Base-by-base conservation (phyloP, 92 coral and sea anemone species). In the Ricordea florida region DNA sequence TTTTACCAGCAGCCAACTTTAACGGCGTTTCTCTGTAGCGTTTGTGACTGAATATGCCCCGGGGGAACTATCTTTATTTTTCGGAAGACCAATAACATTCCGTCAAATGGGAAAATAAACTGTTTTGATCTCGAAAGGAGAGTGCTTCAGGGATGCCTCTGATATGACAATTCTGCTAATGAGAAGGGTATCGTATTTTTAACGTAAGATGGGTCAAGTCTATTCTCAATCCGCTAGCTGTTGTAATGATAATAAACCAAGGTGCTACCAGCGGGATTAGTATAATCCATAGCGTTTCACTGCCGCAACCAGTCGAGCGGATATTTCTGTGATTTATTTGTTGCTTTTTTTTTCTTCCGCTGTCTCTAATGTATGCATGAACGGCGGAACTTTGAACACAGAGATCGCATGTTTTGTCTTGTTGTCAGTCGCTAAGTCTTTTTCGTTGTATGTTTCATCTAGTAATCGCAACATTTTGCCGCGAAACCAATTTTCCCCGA, bases 311-410 rank as follows among this genome's bases (percentile, higher is more conserved):
- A 38, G 17, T 2, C 14, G 44, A 38, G n/a, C 9, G 75, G 60
- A 69, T 51, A 31, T 69, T 13, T 37, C 60, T 4, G 13, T 5
- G 37, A 55, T 24, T 29, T 38, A 3, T 53, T 53, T 53, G 53
- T 38, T 53, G 11, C 29, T 60, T 34, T 11, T 37, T 52, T 36
- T n/a, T n/a, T n/a, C n/a, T n/a, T n/a, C n/a, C n/a, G n/a, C n/a
- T n/a, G n/a, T n/a, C n/a, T 15, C 28, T 40, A 52, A 69, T 52
- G 38, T 52, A 53, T 69, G 65, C 64, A 6, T 15, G 53, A 4
- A 65, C 77, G 77, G 77, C 52, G 49, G 42, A 69, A 69, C 77
- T 69, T 69, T 69, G 65, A 52, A 69, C 63, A 53, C 55, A 25
- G 17, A 21, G 41, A 50, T 27, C 77, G 53, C 23, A 27, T 69